A percentile compares a stretch with the other conserved stretches of the same genome.
phyloP scores from a whole-genome alignment of 2,888 invertebrate genomes.

The Halictus ligatus region DNA sequence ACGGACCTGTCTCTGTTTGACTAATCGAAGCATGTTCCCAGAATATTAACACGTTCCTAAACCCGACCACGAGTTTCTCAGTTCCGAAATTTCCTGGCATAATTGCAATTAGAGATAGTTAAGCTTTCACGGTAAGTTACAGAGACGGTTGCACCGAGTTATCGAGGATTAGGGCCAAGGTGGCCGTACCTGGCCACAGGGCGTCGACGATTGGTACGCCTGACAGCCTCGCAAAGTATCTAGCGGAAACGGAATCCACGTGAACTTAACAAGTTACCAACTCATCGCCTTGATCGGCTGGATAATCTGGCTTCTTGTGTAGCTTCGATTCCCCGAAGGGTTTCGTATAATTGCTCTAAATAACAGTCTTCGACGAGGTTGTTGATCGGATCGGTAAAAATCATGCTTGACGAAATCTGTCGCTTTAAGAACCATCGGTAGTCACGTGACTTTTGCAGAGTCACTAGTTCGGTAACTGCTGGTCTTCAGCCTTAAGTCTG shows the following conservation, averaged over 20 bases:
- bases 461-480: no score
- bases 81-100: conserved; percentile 47
- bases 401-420: conserved; percentile 26
- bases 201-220: conserved; percentile 31
- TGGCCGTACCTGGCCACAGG: conserved; percentile 56
- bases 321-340: conserved; percentile 3
- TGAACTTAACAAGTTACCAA: conserved; percentile 67
- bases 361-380: conserved; percentile 19
- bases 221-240: conserved; percentile 48
- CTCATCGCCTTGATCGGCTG: conserved; percentile 61
- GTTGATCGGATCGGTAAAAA: conserved; percentile 21
- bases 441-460: no score
- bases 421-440: not conserved
- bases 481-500: no score
- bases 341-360: conserved; percentile 11
- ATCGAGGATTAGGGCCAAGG: conserved; percentile 62
- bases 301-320: conserved; percentile 62
- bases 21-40: not conserved
- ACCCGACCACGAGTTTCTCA: conserved; percentile 36
- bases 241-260: conserved; percentile 51
- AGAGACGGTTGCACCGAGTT: conserved; percentile 53
- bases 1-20: not conserved
- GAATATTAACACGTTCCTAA: conserved; percentile 24
- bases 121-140: conserved; percentile 52
- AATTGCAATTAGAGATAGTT: conserved; percentile 69